phyloP scores from a whole-genome alignment of 53 echinoderm and acorn worm species.

The Holothuria leucospilota region DNA sequence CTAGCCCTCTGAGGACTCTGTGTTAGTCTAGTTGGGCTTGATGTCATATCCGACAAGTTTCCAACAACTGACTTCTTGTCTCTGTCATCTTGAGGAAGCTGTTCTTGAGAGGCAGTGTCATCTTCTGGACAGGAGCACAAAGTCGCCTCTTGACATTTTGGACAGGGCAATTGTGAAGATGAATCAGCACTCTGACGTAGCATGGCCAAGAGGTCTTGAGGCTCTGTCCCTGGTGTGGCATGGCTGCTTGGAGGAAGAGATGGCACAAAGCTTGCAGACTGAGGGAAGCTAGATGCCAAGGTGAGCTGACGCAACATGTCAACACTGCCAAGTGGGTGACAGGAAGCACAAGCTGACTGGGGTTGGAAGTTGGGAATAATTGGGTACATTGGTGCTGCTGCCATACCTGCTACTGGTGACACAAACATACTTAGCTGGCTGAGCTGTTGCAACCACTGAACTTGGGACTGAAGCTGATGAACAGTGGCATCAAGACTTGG shows the following conservation, averaged over 20 bases:
- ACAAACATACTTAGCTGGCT: slow-evolving; percentile 40
- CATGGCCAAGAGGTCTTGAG: slow-evolving; percentile 68
- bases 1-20: slow-evolving; percentile 21
- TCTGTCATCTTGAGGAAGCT: neutral
- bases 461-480: slow-evolving; percentile 35
- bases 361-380: slow-evolving; percentile 24
- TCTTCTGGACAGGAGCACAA: slow-evolving; percentile 17
- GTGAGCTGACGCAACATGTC: slow-evolving; percentile 33
- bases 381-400: slow-evolving; percentile 10
- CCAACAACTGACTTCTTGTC: neutral
- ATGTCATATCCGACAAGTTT: slow-evolving; percentile 5
- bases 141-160: slow-evolving; percentile 8
- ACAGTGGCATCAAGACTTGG: slow-evolving; percentile 21
- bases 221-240: neutral
- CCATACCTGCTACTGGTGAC: slow-evolving; percentile 23
- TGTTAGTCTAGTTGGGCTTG: neutral
- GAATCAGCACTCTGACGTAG: slow-evolving; percentile 62
- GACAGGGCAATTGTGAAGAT: slow-evolving; percentile 30
- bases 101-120: neutral
- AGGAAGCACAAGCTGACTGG: slow-evolving; percentile 12
- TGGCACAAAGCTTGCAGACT: neutral
- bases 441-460: slow-evolving; percentile 33
- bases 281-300: neutral
- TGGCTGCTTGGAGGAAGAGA: neutral
- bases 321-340: neutral